Conservation (phyloP, 1,140 invertebrate species). For the Streblospio benedicti region DNA sequence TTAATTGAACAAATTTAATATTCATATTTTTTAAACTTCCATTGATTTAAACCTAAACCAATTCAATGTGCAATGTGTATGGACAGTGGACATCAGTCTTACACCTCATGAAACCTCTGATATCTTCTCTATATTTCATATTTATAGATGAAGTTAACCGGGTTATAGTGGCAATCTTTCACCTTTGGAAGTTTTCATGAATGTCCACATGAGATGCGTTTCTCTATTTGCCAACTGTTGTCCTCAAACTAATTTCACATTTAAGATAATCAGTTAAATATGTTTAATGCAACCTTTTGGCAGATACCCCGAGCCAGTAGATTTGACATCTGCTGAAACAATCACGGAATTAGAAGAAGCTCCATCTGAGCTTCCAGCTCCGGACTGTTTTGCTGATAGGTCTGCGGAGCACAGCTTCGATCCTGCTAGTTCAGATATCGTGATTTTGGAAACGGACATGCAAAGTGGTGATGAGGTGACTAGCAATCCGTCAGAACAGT, state of each 20-base stretch:
- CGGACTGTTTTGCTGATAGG: neutral
- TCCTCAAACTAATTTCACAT: too few relatives aligned
- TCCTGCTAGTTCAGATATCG: neutral
- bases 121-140: neutral
- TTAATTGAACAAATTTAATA: neutral
- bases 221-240: neutral
- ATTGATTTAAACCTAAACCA: too few relatives aligned
- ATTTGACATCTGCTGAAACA: neutral
- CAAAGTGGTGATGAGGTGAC: neutral
- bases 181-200: neutral
- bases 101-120: too few relatives aligned
- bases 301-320: neutral
- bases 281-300: neutral
- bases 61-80: too few relatives aligned
- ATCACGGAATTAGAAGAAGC: neutral
- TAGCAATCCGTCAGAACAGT: too few relatives aligned
- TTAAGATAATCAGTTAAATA: too few relatives aligned
- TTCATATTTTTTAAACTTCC: neutral
- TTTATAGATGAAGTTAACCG: neutral
- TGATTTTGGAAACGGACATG: neutral
- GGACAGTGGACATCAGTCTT: too few relatives aligned
- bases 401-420: neutral
- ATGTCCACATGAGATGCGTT: neutral
- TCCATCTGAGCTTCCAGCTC: neutral
- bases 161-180: neutral